Percentiles rank a stretch among this genome's conserved stretches.
phyloP scores from a whole-genome alignment of 2,888 invertebrate species.

The Vannuccia rotundouncinata region DNA sequence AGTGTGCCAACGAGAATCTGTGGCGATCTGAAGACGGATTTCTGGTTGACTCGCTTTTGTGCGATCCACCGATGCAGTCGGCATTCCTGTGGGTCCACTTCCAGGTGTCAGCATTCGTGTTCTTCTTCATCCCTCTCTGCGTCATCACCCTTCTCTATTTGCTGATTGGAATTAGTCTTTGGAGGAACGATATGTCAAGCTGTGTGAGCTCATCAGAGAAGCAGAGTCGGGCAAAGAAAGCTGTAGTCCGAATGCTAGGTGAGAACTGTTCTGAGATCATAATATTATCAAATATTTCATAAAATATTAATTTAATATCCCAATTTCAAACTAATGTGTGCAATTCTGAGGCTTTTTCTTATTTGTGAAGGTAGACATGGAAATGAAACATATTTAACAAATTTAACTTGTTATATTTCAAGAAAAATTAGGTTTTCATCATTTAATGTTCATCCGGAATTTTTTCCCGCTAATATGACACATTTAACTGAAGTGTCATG shows the following conservation, averaged over 20 bases:
- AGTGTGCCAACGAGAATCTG: neutral
- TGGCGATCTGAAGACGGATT: neutral
- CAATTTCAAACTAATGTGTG: no score
- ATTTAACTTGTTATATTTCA: no score
- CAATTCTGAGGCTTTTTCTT: no score
- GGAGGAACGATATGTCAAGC: conserved; percentile 42
- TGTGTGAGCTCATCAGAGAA: neutral
- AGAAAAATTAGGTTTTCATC: no score
- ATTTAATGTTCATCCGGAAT: no score
- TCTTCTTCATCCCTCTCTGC: conserved; percentile 79
- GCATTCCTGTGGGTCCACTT: conserved; percentile 59
- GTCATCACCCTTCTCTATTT: conserved; percentile 71
- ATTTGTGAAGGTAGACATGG: no score
- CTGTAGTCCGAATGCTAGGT: conserved; percentile 37
- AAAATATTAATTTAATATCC: no score
- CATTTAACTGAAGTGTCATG: no score
- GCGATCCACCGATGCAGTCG: conserved; percentile 24
- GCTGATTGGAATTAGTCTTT: conserved; percentile 53
- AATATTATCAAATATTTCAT: neutral
- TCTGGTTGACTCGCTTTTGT: conserved; percentile 28
- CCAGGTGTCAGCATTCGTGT: conserved; percentile 69
- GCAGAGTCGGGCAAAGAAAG: conserved; percentile 25
- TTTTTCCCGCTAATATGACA: no score
- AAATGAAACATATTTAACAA: no score
- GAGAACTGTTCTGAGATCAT: conserved; percentile 25